Evolutionary conservation across 2,888 invertebrate genomes (phyloP).

Genomic region (Epirrhoe tristata): DNA sequence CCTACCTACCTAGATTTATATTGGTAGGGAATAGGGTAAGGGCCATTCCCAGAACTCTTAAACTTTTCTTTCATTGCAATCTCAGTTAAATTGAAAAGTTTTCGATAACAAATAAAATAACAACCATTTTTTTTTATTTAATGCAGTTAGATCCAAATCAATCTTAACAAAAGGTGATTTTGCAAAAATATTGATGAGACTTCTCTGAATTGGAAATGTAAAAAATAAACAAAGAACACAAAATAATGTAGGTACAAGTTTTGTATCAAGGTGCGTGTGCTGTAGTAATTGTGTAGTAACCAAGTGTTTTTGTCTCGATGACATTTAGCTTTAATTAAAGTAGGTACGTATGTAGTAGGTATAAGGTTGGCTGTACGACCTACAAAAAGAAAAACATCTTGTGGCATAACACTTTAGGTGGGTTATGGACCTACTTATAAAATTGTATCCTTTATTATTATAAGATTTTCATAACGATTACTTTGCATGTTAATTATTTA

Average conservation of each 20-base stretch:
- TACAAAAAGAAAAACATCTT: slow-evolving; percentile 8
- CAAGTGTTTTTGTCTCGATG: not conserved
- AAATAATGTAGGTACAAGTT: not conserved
- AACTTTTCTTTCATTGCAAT: too few relatives aligned
- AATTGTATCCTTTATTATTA: not conserved
- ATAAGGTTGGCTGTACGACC: not conserved
- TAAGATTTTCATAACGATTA: not conserved
- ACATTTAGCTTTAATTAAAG: not conserved
- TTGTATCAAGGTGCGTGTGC: not conserved
- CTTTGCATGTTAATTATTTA: not conserved
- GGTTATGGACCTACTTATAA: too few relatives aligned
- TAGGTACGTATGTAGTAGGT: not conserved
- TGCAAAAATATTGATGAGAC: not conserved
- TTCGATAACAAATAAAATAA: too few relatives aligned
- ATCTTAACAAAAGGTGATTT: not conserved
- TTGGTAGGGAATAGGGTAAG: too few relatives aligned
- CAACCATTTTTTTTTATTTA: too few relatives aligned
- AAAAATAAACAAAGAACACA: not conserved
- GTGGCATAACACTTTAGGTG: not conserved
- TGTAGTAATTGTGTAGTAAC: not conserved
- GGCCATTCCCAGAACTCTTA: too few relatives aligned
- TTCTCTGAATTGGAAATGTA: not conserved
- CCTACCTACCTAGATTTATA: too few relatives aligned
- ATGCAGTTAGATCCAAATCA: not conserved
- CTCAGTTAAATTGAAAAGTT: too few relatives aligned